phyloP scores from a whole-genome alignment of 2,113 vertebrate genomes.

The Ramphastos sulfuratus region DNA sequence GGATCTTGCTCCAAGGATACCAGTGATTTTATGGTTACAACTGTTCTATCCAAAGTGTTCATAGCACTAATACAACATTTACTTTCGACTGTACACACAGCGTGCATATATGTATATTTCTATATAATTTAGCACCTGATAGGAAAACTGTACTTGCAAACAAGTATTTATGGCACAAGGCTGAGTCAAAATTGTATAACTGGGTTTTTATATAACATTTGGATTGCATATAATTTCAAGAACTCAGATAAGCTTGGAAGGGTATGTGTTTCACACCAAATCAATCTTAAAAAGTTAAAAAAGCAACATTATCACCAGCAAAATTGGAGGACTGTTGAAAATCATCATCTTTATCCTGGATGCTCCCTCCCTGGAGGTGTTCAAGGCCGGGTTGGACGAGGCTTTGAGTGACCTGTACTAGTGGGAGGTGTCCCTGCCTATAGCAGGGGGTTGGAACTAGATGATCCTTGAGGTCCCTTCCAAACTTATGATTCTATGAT shows the following conservation, averaged over 20 bases:
- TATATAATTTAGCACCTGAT: neutral
- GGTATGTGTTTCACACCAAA: neutral
- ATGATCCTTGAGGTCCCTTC: too few species aligned
- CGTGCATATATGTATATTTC: rapidly evolving
- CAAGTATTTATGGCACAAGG: neutral
- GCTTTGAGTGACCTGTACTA: too few species aligned
- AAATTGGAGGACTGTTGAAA: neutral
- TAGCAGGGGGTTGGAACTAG: too few species aligned
- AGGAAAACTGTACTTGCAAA: neutral
- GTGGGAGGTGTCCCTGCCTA: too few species aligned
- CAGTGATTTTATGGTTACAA: neutral
- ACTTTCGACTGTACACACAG: neutral
- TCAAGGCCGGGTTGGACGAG: too few species aligned
- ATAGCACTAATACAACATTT: neutral
- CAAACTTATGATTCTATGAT: too few species aligned
- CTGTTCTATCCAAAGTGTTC: neutral
- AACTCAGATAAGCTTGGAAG: neutral
- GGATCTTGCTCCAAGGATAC: neutral
- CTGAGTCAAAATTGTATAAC: neutral
- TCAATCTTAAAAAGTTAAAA: neutral
- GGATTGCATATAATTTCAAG: neutral
- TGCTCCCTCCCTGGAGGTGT: too few species aligned
- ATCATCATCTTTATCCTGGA: neutral
- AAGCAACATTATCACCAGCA: neutral
- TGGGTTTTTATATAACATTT: neutral